Percentiles rank a stretch among this genome's conserved stretches.
phyloP scores from a whole-genome alignment of 2,797 vertebrate genomes.

The Pyrocephalus nanus region DNA sequence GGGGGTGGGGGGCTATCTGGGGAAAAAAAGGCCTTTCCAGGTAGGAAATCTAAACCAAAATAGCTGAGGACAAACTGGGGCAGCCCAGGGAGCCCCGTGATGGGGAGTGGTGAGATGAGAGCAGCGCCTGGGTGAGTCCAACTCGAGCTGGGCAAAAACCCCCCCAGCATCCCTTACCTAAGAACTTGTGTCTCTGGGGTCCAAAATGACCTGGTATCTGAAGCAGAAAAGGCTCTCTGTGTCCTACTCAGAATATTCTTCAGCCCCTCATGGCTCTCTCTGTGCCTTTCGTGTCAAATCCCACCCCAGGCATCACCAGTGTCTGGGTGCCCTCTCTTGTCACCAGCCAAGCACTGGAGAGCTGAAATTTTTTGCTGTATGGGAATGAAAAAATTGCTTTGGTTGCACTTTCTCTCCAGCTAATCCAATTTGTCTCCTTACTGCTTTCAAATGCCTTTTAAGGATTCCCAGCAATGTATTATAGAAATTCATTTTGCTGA shows the following conservation, averaged over 20 bases:
- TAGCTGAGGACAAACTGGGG: neutral
- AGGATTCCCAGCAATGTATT: conserved; percentile 37
- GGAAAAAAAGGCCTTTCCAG: neutral
- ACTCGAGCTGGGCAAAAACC: neutral
- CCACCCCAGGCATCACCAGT: fast-evolving
- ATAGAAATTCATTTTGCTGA: conserved; percentile 61
- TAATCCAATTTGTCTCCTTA: conserved; percentile 58
- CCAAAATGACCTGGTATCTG: fast-evolving
- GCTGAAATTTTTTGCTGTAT: neutral
- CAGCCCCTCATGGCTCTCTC: fast-evolving
- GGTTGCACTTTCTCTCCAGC: conserved; percentile 46
- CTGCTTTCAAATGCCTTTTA: conserved; percentile 47
- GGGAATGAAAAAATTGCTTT: neutral
- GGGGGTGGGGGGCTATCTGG: no score
- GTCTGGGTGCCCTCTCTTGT: neutral
- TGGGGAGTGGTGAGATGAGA: neutral
- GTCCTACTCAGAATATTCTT: neutral
- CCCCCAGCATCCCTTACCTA: fast-evolving
- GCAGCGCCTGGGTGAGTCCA: fast-evolving
- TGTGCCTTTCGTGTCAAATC: fast-evolving
- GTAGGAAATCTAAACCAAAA: neutral
- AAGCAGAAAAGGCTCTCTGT: neutral
- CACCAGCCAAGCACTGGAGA: fast-evolving
- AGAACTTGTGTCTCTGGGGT: fast-evolving
- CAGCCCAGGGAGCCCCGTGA: neutral